These are phyloP conservation scores for Ascidia mentula DNA, from an alignment of 23 tunicate genomes.

Conservation along the genomic window DNA sequence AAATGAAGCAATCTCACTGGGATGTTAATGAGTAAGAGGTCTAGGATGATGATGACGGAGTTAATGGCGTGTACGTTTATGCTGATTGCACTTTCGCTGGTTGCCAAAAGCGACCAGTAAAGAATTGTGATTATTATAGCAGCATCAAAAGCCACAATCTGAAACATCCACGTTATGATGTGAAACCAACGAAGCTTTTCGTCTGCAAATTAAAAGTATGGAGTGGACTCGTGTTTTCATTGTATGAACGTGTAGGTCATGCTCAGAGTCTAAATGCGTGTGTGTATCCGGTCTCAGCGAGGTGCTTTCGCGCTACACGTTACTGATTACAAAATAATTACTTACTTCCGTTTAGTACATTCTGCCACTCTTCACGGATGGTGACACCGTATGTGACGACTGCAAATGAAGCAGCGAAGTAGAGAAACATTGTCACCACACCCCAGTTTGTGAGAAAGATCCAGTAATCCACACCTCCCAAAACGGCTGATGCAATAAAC, in stretches of 20 bases:
- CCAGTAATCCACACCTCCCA: conserved; percentile 1
- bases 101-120: conserved; percentile 11
- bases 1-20: conserved; percentile 37
- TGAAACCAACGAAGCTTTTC: conserved; percentile 54
- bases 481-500: neutral
- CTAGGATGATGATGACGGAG: conserved; percentile 23
- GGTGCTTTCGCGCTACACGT: too few species aligned
- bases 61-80: conserved; percentile 30
- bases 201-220: too few species aligned
- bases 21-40: conserved; percentile 14
- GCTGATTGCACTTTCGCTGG: conserved; percentile 8
- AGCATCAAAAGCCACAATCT: conserved; percentile 9
- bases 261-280: neutral
- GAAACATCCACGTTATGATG: conserved; percentile 25
- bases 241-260: neutral
- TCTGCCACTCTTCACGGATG: neutral
- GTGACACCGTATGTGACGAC: conserved; percentile 22
- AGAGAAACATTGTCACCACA: neutral
- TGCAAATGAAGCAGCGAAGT: conserved; percentile 10
- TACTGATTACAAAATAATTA: too few species aligned
- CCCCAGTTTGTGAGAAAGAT: conserved; percentile 29
- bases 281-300: neutral
- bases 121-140: conserved; percentile 24
- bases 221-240: too few species aligned
- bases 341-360: neutral